phyloP scores from a whole-genome alignment of 2,113 vertebrate genomes.

The Scortum barcoo region DNA sequence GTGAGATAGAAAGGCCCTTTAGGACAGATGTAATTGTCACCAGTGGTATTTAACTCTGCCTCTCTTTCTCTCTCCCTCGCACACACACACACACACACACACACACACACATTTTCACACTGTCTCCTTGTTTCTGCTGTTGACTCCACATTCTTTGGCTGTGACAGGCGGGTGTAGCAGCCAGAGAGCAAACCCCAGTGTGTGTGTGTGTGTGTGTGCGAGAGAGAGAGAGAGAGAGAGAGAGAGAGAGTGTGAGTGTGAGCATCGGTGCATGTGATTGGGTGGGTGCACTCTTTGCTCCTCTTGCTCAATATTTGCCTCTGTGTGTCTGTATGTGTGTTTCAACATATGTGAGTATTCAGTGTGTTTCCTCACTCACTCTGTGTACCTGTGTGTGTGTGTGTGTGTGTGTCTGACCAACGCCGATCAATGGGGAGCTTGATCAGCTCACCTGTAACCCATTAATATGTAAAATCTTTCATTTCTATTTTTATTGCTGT shows the following conservation, averaged over 20 bases:
- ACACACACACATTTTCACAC: slow-evolving; percentile 12
- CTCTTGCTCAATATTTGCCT: slow-evolving; percentile 1
- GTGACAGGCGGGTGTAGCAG: slow-evolving; percentile 28
- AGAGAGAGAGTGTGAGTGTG: neutral
- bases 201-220: slow-evolving; percentile 12
- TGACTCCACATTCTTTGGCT: slow-evolving; percentile 47
- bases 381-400: neutral
- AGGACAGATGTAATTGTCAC: slow-evolving; percentile 48
- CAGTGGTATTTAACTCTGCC: slow-evolving; percentile 24
- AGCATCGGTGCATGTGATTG: slow-evolving; percentile 22
- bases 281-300: slow-evolving; percentile 22
- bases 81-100: slow-evolving; percentile 14
- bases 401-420: neutral
- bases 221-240: too few relatives aligned
- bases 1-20: slow-evolving; percentile 8
- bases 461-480: slow-evolving; percentile 9
- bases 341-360: neutral
- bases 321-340: neutral
- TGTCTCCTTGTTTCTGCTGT: slow-evolving; percentile 14
- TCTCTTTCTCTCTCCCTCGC: neutral
- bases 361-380: neutral
- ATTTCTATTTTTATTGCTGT: slow-evolving; percentile 31
- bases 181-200: slow-evolving; percentile 10
- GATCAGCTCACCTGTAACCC: slow-evolving; percentile 4
- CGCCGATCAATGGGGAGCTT: neutral